phyloP scores from a whole-genome alignment of 2,888 invertebrate genomes.

The Orthosia incerta region DNA sequence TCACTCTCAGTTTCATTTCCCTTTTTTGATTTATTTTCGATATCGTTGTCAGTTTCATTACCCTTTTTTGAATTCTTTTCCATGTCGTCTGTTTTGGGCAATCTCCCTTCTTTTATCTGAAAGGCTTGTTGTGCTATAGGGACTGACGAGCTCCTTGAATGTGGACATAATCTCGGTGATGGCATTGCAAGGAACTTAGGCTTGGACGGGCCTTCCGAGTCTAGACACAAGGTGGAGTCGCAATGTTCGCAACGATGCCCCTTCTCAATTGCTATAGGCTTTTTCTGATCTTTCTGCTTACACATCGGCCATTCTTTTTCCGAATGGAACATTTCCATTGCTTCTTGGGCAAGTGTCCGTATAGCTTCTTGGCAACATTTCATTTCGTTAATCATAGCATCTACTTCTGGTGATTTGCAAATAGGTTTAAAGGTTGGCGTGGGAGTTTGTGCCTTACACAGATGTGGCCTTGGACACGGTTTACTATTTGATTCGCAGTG shows the following conservation, averaged over 20 bases:
- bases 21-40: not conserved
- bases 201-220: not conserved
- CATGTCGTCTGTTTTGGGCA: not conserved
- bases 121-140: slow-evolving; percentile 12
- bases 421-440: not conserved
- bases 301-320: not conserved
- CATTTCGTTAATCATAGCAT: slow-evolving; percentile 17
- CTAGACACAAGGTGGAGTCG: not conserved
- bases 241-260: not conserved
- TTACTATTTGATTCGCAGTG: not conserved
- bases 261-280: not conserved
- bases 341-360: slow-evolving; percentile 28
- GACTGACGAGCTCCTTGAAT: not conserved
- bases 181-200: not conserved
- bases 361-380: slow-evolving; percentile 25
- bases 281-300: not conserved
- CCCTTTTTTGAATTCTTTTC: not conserved
- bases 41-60: not conserved
- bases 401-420: slow-evolving; percentile 15
- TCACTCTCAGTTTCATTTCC: not conserved
- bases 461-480: not conserved
- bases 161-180: not conserved
- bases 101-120: slow-evolving; percentile 8
- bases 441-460: too few species aligned
- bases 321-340: slow-evolving; percentile 5